Conservation (phyloP, 2,113 vertebrate species). For the Takifugu flavidus region DNA sequence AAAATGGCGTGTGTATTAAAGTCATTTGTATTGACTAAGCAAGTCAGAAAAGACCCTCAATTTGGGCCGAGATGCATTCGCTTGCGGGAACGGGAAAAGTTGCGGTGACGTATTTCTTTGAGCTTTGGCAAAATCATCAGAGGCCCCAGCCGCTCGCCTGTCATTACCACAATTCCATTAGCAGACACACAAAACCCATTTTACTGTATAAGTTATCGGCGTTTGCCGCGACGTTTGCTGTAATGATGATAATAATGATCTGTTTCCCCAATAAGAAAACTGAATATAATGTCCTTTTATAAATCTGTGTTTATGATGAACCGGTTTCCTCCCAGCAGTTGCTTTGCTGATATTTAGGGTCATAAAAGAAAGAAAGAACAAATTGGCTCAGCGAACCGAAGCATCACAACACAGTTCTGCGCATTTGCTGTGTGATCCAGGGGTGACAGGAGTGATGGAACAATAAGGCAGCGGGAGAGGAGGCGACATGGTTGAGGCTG, state of each 20-base stretch:
- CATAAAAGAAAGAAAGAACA: conserved; percentile 16
- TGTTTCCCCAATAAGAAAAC: conserved; percentile 60
- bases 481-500: conserved; percentile 30
- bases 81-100: conserved; percentile 45
- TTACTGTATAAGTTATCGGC: conserved; percentile 45
- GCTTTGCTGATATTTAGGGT: conserved; percentile 17
- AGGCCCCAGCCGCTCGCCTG: conserved; percentile 24
- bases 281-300: conserved; percentile 26
- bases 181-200: conserved; percentile 37
- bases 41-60: conserved; percentile 57
- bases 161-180: conserved; percentile 61
- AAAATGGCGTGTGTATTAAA: conserved; percentile 70
- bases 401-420: conserved; percentile 16
- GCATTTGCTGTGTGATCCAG: conserved; percentile 24
- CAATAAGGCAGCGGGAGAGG: conserved; percentile 20
- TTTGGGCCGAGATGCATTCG: conserved; percentile 53
- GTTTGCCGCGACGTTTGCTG: conserved; percentile 28
- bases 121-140: conserved; percentile 54
- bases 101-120: conserved; percentile 55
- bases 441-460: conserved; percentile 28
- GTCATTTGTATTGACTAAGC: conserved; percentile 69
- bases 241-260: conserved; percentile 35
- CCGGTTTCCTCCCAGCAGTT: conserved; percentile 23
- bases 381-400: conserved; percentile 25
- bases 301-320: conserved; percentile 48